Evolutionary conservation across 2,797 vertebrate genomes (phyloP).

Genomic region (Phoxinus dragarum): DNA sequence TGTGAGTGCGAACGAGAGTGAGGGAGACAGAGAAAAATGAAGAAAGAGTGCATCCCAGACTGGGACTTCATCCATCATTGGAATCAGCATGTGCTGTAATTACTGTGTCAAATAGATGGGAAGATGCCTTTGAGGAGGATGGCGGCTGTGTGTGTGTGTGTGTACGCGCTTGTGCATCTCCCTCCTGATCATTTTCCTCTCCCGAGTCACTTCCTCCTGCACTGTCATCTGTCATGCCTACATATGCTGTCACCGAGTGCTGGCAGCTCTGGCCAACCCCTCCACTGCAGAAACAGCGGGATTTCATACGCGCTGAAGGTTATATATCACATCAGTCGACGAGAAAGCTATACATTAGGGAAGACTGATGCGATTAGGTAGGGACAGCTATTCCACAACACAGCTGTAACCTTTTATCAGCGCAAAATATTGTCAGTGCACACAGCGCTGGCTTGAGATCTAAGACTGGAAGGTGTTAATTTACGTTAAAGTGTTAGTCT

Average conservation of each 20-base stretch:
- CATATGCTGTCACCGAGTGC: slow-evolving; percentile 79
- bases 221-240: slow-evolving; percentile 84
- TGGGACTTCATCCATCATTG: slow-evolving; percentile 87
- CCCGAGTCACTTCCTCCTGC: slow-evolving; percentile 70
- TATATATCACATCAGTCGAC: slow-evolving; percentile 62
- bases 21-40: slow-evolving; percentile 60
- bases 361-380: slow-evolving; percentile 54
- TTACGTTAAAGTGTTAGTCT: neutral
- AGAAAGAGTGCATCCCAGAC: slow-evolving; percentile 76
- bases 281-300: slow-evolving; percentile 70
- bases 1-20: slow-evolving; percentile 31
- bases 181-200: slow-evolving; percentile 76
- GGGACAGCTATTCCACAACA: slow-evolving; percentile 45
- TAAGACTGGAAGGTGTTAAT: neutral
- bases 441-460: slow-evolving; percentile 18
- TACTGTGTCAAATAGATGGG: slow-evolving; percentile 87
- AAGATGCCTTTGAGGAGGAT: slow-evolving; percentile 79
- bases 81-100: slow-evolving; percentile 89
- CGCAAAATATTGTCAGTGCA: slow-evolving; percentile 51
- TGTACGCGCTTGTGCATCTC: slow-evolving; percentile 60
- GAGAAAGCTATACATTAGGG: slow-evolving; percentile 53
- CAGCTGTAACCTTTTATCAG: slow-evolving; percentile 59
- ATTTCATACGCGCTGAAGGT: slow-evolving; percentile 70
- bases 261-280: slow-evolving; percentile 80
- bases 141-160: slow-evolving; percentile 45